Evolutionary conservation across 2,888 invertebrate genomes (phyloP).

Genomic region (Macrosoma leucophasiata): DNA sequence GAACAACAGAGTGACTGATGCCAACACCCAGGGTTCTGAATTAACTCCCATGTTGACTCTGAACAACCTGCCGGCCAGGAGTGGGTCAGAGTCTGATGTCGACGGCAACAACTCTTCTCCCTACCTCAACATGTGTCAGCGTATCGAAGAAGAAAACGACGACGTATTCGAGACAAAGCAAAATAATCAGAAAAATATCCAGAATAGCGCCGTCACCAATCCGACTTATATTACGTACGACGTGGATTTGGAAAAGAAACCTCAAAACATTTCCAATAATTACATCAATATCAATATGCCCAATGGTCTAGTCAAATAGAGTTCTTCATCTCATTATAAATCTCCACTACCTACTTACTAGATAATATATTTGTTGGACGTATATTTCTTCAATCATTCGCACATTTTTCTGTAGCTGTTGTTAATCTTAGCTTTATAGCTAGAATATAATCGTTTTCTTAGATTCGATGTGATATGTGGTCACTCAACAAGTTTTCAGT

Average conservation of each 20-base stretch:
- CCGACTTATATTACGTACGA: constrained; percentile 61
- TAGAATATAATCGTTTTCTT: too few species aligned
- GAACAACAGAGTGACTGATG: constrained; percentile 40
- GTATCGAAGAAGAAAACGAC: constrained; percentile 57
- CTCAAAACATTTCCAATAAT: constrained; percentile 46
- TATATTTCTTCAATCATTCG: too few species aligned
- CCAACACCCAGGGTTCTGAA: constrained; percentile 53
- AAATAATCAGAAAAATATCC: constrained; percentile 48
- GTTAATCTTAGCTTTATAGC: too few species aligned
- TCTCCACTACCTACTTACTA: constrained; percentile 18
- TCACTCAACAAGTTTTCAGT: too few species aligned
- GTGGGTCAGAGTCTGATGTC: constrained; percentile 57
- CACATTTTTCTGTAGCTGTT: too few species aligned
- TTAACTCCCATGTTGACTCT: constrained; percentile 72
- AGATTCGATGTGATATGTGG: too few species aligned
- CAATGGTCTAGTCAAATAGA: constrained; percentile 68
- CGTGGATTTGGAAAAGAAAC: constrained; percentile 52
- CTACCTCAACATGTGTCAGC: constrained; percentile 49
- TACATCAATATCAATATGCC: constrained; percentile 50
- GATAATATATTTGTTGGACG: too few species aligned
- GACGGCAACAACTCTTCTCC: constrained; percentile 54
- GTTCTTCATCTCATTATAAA: constrained; percentile 22
- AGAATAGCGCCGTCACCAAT: constrained; percentile 52
- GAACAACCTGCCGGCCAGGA: constrained; percentile 51
- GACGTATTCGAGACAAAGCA: constrained; percentile 56